These are phyloP conservation scores for Drusus annulatus DNA, from an alignment of 1,140 invertebrate genomes.

Conservation along the genomic window DNA sequence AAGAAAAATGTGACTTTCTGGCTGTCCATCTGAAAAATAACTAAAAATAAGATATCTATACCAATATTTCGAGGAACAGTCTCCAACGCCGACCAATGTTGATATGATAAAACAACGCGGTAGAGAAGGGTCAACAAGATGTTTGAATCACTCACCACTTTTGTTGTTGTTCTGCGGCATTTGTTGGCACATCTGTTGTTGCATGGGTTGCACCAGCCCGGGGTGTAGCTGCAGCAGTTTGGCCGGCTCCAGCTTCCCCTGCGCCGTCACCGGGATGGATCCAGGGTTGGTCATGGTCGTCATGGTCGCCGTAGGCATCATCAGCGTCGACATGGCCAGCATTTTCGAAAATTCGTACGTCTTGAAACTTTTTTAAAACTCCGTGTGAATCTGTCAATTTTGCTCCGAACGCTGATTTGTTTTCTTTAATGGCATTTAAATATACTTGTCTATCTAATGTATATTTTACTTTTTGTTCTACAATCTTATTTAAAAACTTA, in stretches of 20 bases:
- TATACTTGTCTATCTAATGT: not conserved
- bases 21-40: too few relatives aligned
- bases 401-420: not conserved
- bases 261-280: conserved; percentile 74
- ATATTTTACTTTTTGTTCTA: not conserved
- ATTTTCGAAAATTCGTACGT: conserved; percentile 62
- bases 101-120: too few relatives aligned
- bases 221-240: conserved; percentile 68
- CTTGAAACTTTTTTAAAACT: conserved; percentile 9
- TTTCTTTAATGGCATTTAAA: not conserved
- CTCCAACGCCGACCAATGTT: too few relatives aligned
- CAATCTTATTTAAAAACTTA: not conserved
- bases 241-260: conserved; percentile 71
- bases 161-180: conserved; percentile 63
- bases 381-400: not conserved
- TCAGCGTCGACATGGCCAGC: conserved; percentile 76
- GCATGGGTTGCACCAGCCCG: conserved; percentile 65
- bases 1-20: too few relatives aligned
- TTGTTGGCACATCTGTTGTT: conserved; percentile 64
- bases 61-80: too few relatives aligned
- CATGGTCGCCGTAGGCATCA: conserved; percentile 76
- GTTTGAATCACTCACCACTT: conserved; percentile 47
- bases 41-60: too few relatives aligned
- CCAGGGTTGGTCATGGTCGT: conserved; percentile 75
- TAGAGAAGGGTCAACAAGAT: too few relatives aligned